Conservation (phyloP, 2,888 invertebrate genomes). For the Tribolium freemani region DNA sequence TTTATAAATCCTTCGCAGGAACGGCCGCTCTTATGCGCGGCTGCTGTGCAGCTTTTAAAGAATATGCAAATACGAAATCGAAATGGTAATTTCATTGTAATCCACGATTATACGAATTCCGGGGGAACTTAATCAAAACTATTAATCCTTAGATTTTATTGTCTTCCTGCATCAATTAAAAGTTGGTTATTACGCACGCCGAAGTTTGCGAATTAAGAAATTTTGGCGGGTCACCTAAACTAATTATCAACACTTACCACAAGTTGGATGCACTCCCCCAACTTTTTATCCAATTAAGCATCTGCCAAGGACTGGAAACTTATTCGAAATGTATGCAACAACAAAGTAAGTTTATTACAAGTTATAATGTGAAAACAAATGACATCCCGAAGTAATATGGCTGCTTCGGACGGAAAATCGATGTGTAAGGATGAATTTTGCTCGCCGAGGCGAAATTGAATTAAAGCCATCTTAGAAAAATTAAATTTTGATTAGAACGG, state of each 20-base stretch:
- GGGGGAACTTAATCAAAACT: constrained; percentile 56
- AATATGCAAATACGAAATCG: constrained; percentile 56
- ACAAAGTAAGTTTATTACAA: constrained; percentile 49
- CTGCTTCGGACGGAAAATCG: constrained; percentile 52
- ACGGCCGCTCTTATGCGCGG: constrained; percentile 17
- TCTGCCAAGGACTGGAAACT: constrained; percentile 12
- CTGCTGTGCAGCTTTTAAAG: constrained; percentile 45
- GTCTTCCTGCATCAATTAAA: constrained; percentile 50
- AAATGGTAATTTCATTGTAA: constrained; percentile 57
- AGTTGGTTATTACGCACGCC: constrained; percentile 42
- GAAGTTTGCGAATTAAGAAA: constrained; percentile 6
- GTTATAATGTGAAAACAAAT: constrained; percentile 54
- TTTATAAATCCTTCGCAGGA: constrained; percentile 50
- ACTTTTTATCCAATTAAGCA: constrained; percentile 37
- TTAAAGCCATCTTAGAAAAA: constrained; percentile 35
- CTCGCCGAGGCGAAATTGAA: constrained; percentile 38
- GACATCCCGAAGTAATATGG: constrained; percentile 52
- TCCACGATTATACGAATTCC: constrained; percentile 51
- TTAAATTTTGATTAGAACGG: constrained; percentile 39
- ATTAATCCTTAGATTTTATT: constrained; percentile 55
- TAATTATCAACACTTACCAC: not conserved
- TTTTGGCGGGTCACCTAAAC: not conserved
- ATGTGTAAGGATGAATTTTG: constrained; percentile 49
- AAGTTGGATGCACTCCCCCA: constrained; percentile 10
- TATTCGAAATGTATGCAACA: constrained; percentile 39